These are phyloP conservation scores for Macrostomum lignano DNA, from an alignment of 1,140 invertebrate genomes.

Conservation along the genomic window DNA sequence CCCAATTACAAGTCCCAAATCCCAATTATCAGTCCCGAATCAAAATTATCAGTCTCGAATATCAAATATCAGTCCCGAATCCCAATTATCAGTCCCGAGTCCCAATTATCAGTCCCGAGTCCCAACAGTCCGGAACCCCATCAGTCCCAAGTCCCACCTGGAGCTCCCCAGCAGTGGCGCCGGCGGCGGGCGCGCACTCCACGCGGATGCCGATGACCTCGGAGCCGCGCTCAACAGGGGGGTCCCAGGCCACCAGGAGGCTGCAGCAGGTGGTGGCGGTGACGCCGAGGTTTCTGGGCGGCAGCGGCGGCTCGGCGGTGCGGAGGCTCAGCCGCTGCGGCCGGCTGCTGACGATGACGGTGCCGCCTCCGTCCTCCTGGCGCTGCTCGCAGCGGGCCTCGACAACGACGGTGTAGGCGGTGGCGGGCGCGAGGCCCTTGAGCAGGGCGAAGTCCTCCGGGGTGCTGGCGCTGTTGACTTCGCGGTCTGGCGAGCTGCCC, in stretches of 20 bases:
- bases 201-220: conserved; percentile 18
- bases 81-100: too few relatives aligned
- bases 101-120: too few relatives aligned
- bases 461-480: too few relatives aligned
- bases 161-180: too few relatives aligned
- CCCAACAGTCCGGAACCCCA: too few relatives aligned
- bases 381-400: conserved; percentile 23
- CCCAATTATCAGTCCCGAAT: too few relatives aligned
- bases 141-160: too few relatives aligned
- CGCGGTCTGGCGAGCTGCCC: conserved; percentile 16
- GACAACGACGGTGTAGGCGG: conserved; percentile 22
- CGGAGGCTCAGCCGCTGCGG: conserved; percentile 17
- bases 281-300: conserved; percentile 20
- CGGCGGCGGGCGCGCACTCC: neutral
- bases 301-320: conserved; percentile 20
- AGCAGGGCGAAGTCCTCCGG: conserved; percentile 21
- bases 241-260: conserved; percentile 23
- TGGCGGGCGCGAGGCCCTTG: conserved; percentile 15
- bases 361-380: conserved; percentile 15
- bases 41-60: too few relatives aligned
- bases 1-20: too few relatives aligned
- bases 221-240: conserved; percentile 20
- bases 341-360: conserved; percentile 16
- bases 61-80: too few relatives aligned
- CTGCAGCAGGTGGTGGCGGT: conserved; percentile 20